Percentiles rank a stretch among this genome's conserved stretches.
Conservation (phyloP, 2,888 invertebrate species). For the Embidobia sp. region DNA sequence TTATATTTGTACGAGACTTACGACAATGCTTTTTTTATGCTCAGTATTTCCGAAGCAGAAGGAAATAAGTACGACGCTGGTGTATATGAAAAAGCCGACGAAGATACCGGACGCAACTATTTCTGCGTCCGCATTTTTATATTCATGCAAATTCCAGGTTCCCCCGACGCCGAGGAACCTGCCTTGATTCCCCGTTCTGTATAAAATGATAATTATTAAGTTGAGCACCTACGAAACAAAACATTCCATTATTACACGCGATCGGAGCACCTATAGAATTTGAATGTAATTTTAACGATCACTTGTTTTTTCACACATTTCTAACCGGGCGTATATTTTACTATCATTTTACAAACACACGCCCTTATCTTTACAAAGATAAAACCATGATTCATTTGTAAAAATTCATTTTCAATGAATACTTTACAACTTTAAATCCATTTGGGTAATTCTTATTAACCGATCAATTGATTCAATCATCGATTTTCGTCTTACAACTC, state of each 20-base stretch:
- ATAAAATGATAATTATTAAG: constrained; percentile 89
- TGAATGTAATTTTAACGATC: neutral
- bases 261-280: neutral
- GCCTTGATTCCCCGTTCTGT: constrained; percentile 90
- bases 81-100: constrained; percentile 93
- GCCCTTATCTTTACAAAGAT: constrained; percentile 73
- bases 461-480: too few relatives aligned
- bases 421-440: neutral
- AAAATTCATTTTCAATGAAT: constrained; percentile 69
- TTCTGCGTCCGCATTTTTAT: constrained; percentile 93
- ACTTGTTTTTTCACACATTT: constrained; percentile 21
- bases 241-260: constrained; percentile 12
- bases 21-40: constrained; percentile 87
- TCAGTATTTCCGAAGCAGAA: constrained; percentile 89
- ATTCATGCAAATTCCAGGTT: constrained; percentile 94
- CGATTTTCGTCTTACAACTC: too few relatives aligned
- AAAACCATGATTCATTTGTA: constrained; percentile 71
- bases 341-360: constrained; percentile 76
- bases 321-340: constrained; percentile 22
- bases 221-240: constrained; percentile 87
- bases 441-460: neutral
- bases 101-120: constrained; percentile 94
- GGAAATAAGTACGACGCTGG: constrained; percentile 88
- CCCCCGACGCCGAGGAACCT: constrained; percentile 93
- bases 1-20: constrained; percentile 73